phyloP scores from a whole-genome alignment of 2,797 vertebrate genomes.

The Graptemys geographica region DNA sequence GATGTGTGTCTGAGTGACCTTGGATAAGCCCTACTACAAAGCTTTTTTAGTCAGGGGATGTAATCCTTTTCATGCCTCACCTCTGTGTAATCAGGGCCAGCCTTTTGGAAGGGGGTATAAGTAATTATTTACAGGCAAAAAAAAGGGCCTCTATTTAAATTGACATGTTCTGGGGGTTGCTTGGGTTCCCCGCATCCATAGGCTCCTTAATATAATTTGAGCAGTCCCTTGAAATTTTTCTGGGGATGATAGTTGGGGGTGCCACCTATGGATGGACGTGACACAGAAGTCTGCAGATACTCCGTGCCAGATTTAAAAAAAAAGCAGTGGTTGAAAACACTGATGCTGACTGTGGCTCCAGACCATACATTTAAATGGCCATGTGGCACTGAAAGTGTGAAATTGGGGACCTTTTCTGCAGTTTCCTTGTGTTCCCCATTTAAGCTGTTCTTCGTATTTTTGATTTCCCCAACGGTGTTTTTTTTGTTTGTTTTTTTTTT shows the following conservation, averaged over 20 bases:
- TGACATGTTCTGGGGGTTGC: constrained; percentile 13
- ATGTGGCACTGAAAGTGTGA: constrained; percentile 17
- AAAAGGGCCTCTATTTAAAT: not conserved
- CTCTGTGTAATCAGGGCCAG: constrained; percentile 62
- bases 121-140: constrained; percentile 41
- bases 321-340: not conserved
- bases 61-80: constrained; percentile 73
- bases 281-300: constrained; percentile 13
- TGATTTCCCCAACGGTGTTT: not conserved
- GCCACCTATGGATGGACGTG: not conserved
- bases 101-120: constrained; percentile 46
- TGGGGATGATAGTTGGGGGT: not conserved
- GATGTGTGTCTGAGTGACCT: constrained; percentile 53
- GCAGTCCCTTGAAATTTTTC: not conserved
- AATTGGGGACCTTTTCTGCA: not conserved
- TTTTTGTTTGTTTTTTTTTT: not conserved
- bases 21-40: constrained; percentile 64
- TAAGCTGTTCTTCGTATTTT: constrained; percentile 1
- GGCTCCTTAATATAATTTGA: not conserved
- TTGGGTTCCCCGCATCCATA: not conserved
- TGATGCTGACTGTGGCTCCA: not conserved
- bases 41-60: constrained; percentile 43
- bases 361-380: not conserved
- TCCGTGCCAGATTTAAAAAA: not conserved
- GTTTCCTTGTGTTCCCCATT: not conserved